Evolutionary conservation across 1,140 invertebrate genomes (phyloP).

Genomic region (Ephestia elutella): DNA sequence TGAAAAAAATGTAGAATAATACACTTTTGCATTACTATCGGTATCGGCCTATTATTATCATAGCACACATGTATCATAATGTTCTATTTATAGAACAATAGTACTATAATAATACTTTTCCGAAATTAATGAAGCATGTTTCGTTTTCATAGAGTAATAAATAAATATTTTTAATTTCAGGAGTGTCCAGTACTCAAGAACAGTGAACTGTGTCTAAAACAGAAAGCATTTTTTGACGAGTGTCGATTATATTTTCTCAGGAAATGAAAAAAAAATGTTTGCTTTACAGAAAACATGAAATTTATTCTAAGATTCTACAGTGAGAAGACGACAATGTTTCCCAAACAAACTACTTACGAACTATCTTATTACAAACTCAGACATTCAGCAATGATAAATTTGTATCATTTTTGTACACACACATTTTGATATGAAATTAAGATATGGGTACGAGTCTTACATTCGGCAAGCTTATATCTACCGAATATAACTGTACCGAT

Average conservation of each 20-base stretch:
- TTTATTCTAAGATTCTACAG: conserved; percentile 50
- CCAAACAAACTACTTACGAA: conserved; percentile 18
- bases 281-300: conserved; percentile 32
- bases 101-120: no score
- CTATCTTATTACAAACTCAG: conserved; percentile 18
- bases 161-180: conserved; percentile 30
- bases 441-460: conserved; percentile 35
- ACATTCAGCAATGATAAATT: conserved; percentile 15
- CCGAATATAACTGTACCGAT: conserved; percentile 39
- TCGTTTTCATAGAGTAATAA: no score
- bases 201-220: conserved; percentile 33
- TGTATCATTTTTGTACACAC: conserved; percentile 32
- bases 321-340: conserved; percentile 34
- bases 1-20: no score
- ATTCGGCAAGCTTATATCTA: conserved; percentile 22
- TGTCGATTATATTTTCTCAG: conserved; percentile 39
- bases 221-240: conserved; percentile 40
- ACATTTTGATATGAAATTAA: conserved; percentile 39
- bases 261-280: conserved; percentile 21
- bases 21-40: no score
- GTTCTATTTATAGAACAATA: no score
- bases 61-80: no score
- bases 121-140: no score
- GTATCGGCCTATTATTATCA: no score
- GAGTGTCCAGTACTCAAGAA: conserved; percentile 38